Percentiles rank a stretch among this genome's conserved stretches.
Evolutionary conservation across 2,797 vertebrate genomes (phyloP).

Genomic region (Acipenser transmontanus): DNA sequence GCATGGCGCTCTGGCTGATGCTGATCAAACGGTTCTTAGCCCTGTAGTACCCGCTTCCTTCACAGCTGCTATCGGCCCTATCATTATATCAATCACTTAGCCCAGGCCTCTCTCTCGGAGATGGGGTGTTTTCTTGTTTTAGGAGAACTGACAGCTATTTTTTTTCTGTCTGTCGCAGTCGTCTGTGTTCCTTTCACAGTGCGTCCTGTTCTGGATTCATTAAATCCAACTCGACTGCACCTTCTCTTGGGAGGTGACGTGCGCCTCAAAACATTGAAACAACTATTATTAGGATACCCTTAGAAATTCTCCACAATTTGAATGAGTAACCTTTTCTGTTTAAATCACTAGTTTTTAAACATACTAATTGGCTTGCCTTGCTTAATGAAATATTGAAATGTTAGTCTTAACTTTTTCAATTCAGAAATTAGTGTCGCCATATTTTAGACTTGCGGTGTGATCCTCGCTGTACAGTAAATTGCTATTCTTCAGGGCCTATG

Average conservation of each 20-base stretch:
- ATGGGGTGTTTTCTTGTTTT: slow-evolving; percentile 4
- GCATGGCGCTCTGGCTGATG: rapidly evolving
- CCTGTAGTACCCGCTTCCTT: neutral
- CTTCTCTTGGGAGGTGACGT: neutral
- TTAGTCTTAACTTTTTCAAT: no score
- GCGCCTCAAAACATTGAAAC: neutral
- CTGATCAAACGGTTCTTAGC: neutral
- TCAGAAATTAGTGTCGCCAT: no score
- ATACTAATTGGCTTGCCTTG: neutral
- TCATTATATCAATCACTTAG: slow-evolving; percentile 7
- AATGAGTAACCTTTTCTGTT: neutral
- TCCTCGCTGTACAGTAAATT: no score
- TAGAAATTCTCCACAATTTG: neutral
- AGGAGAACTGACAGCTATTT: slow-evolving; percentile 6
- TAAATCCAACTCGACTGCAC: neutral
- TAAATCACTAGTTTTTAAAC: neutral
- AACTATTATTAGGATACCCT: neutral
- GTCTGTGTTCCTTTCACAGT: neutral
- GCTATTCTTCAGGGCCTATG: no score
- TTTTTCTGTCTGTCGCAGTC: neutral
- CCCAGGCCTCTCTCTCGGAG: neutral
- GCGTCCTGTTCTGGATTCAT: slow-evolving; percentile 6
- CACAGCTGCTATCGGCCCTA: neutral
- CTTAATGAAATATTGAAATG: neutral
- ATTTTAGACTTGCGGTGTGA: no score